These are phyloP conservation scores for Callosobruchus maculatus DNA, from an alignment of 2,888 invertebrate species.

Conservation along the genomic window DNA sequence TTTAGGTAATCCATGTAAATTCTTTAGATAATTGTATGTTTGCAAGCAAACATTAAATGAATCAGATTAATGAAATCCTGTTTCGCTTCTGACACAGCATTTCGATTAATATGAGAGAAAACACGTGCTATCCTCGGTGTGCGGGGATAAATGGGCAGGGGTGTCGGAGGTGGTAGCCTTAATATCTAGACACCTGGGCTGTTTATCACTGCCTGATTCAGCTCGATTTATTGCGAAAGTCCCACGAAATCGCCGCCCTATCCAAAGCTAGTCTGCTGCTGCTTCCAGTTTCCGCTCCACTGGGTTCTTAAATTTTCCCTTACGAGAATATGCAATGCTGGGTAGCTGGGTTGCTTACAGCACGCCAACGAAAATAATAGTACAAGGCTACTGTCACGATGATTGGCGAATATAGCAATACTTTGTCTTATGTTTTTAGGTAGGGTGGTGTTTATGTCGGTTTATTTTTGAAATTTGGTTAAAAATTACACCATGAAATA, in stretches of 20 bases:
- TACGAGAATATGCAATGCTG: background rate
- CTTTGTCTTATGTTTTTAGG: no score
- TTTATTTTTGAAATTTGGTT: no score
- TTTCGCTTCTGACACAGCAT: slow-evolving; percentile 29
- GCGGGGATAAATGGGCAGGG: slow-evolving; percentile 37
- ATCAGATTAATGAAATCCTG: no score
- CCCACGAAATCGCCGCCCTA: slow-evolving; percentile 12
- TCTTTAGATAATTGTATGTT: no score
- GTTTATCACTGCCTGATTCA: slow-evolving; percentile 38
- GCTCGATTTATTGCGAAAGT: slow-evolving; percentile 36
- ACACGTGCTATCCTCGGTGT: slow-evolving; percentile 26
- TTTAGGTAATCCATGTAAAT: no score
- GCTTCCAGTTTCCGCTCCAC: slow-evolving; percentile 8
- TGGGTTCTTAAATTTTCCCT: slow-evolving; percentile 3
- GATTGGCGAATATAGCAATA: no score
- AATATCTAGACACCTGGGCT: slow-evolving; percentile 26
- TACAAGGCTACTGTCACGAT: background rate
- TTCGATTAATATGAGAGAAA: slow-evolving; percentile 46
- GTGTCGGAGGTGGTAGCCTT: slow-evolving; percentile 33
- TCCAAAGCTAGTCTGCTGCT: slow-evolving; percentile 7
- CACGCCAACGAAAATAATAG: background rate
- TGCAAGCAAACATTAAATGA: no score
- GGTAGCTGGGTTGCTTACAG: background rate
- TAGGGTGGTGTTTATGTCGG: no score
- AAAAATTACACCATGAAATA: no score